Evolutionary conservation across 2,797 vertebrate species (phyloP).

Genomic region (Argentina silus): DNA sequence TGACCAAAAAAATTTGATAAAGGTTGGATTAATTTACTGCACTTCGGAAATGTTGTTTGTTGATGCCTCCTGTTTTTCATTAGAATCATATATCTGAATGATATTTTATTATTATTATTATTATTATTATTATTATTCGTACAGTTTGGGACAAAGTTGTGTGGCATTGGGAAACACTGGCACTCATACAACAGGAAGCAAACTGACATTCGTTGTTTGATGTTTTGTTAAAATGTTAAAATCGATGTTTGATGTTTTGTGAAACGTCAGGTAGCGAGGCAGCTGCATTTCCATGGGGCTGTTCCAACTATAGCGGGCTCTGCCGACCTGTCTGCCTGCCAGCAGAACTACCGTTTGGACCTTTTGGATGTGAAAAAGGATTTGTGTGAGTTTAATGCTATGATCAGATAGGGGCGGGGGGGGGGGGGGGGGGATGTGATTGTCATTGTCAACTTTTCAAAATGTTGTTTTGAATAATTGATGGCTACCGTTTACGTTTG

Average conservation of each 20-base stretch:
- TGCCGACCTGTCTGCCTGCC: conserved; percentile 48
- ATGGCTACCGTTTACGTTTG: neutral
- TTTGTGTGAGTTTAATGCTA: conserved; percentile 43
- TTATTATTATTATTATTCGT: too few species aligned
- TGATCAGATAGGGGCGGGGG: too few species aligned
- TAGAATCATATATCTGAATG: too few species aligned
- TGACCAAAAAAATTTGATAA: too few species aligned
- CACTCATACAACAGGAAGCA: neutral
- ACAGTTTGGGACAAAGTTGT: too few species aligned
- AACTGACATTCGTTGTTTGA: too few species aligned
- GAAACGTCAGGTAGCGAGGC: conserved; percentile 25
- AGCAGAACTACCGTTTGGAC: conserved; percentile 47
- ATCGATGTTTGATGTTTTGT: neutral
- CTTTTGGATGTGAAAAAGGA: conserved; percentile 48
- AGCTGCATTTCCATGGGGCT: conserved; percentile 41
- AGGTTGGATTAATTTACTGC: too few species aligned
- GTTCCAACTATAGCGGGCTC: conserved; percentile 35
- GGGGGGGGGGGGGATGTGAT: too few species aligned
- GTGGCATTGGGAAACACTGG: too few species aligned
- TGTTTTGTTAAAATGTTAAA: neutral
- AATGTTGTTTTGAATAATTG: neutral
- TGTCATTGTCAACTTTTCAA: neutral
- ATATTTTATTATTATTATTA: too few species aligned
- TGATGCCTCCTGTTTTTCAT: too few species aligned
- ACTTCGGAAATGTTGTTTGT: too few species aligned